Conservation (phyloP, 2,113 vertebrate species). For the Chloebia gouldiae region DNA sequence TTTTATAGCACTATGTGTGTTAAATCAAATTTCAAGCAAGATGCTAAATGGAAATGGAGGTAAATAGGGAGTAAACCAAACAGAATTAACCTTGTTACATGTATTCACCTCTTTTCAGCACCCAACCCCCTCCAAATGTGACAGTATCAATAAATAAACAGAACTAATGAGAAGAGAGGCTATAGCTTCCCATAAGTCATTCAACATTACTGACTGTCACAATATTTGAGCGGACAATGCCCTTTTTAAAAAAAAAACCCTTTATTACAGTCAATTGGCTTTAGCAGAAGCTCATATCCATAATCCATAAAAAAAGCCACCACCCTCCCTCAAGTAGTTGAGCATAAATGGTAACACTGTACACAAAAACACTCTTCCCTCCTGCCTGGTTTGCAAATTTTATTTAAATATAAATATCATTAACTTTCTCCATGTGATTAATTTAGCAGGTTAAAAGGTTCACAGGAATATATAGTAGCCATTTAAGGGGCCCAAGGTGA, state of each 20-base stretch:
- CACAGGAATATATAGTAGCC: not conserved
- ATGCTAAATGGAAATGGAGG: not conserved
- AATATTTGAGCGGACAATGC: not conserved
- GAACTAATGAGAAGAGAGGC: not conserved
- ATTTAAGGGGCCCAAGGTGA: not conserved
- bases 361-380: not conserved
- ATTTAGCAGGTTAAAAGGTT: slow-evolving; percentile 7
- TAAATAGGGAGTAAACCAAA: not conserved
- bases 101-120: not conserved
- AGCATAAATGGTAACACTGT: not conserved
- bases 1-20: not conserved
- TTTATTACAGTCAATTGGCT: not conserved
- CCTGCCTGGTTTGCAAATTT: not conserved
- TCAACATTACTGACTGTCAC: not conserved
- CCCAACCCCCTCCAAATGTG: not conserved
- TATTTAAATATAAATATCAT: slow-evolving; percentile 35
- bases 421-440: not conserved
- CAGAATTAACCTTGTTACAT: not conserved
- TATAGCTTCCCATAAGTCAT: accelerated
- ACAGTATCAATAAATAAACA: not conserved
- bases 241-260: not conserved
- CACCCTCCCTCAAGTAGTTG: not conserved
- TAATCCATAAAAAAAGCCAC: not conserved
- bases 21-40: not conserved
- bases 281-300: not conserved